These are phyloP conservation scores for Anthoscopus minutus DNA, from an alignment of 2,113 vertebrate genomes.

Conservation along the genomic window DNA sequence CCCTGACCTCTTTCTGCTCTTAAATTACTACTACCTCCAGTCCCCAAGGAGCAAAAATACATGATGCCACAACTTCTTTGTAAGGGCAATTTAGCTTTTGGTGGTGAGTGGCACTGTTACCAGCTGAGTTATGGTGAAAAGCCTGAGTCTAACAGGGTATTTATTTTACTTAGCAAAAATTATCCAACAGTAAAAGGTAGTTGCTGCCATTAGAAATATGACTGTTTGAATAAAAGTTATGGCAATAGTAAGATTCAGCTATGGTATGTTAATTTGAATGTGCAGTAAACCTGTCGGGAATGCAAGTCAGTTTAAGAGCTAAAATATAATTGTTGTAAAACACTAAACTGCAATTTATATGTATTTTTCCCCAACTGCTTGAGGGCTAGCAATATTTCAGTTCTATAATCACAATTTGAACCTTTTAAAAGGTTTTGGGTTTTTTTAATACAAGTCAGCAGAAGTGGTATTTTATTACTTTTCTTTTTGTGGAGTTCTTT, in stretches of 20 bases:
- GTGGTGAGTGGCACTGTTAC: not conserved
- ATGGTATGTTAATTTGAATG: slow-evolving; percentile 49
- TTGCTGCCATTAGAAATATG: slow-evolving; percentile 24
- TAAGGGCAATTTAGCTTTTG: not conserved
- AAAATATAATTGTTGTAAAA: slow-evolving; percentile 54
- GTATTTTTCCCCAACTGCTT: slow-evolving; percentile 7
- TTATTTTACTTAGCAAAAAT: slow-evolving; percentile 47
- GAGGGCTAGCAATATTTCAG: slow-evolving; percentile 8
- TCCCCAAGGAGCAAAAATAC: not conserved
- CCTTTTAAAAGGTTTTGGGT: not conserved
- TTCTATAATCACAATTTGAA: slow-evolving; percentile 33
- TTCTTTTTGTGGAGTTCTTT: slow-evolving; percentile 3
- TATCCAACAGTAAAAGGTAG: slow-evolving; percentile 43
- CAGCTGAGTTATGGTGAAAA: not conserved
- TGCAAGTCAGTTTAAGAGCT: slow-evolving; percentile 19
- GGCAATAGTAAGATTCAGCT: slow-evolving; percentile 19
- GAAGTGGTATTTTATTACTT: not conserved
- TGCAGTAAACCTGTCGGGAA: slow-evolving; percentile 24
- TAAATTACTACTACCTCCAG: not conserved
- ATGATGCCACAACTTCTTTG: not conserved
- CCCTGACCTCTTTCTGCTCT: not conserved
- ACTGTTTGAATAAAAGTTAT: slow-evolving; percentile 43
- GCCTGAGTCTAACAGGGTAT: not conserved
- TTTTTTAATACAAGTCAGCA: slow-evolving; percentile 9
- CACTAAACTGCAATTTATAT: not conserved